Base-by-base conservation (phyloP, 2,113 vertebrate species). In the Pterocles orientalis region DNA sequence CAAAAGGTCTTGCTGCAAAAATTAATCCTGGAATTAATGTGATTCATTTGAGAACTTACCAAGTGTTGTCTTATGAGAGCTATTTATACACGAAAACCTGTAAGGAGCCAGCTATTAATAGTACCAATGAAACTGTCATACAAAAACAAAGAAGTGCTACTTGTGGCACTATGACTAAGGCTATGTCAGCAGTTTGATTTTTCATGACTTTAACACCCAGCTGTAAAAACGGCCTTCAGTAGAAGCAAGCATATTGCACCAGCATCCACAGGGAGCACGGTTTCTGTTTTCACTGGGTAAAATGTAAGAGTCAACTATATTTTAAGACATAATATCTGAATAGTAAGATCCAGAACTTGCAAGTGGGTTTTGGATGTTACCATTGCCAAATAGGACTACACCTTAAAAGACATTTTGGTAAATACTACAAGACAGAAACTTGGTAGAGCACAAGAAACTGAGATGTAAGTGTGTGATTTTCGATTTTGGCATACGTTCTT, bases 151-250 rank as follows among this genome's bases (percentile, higher is more conserved):
- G 71, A 86, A 71, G 76, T 95, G 95, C 93, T 96, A 90, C 92
- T 94, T 75, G 85, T 81, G 76, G 79, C 71, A 65, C 88, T 43
- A 26, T 48, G 60, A 83, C 90, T 95, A 80, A 77, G 76, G 75
- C 80, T 92, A 86, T 77, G 92, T 97, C 92, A 93, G 95, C 93
- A 93, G 47, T 93, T 88, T 86, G 68, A 54, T 75, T 93, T 93
- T 94, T 81, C 88, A 90, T 50, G 14, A 77, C 51, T 95, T 80
- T 73, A 95, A 94, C 88, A 90, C 79, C 68, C 82, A 92, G 71
- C 90, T 94, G 88, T 84, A 94, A 88, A 96, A 95, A 94, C 3
- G 4, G 31, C 39, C 53, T 72, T 88, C 65, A 53, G 57, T 0
- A 71, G 68, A 87, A 75, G 47, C 64, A 81, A 33, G 60, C 24